phyloP scores from a whole-genome alignment of 2,888 invertebrate genomes.

The Tachina fera region DNA sequence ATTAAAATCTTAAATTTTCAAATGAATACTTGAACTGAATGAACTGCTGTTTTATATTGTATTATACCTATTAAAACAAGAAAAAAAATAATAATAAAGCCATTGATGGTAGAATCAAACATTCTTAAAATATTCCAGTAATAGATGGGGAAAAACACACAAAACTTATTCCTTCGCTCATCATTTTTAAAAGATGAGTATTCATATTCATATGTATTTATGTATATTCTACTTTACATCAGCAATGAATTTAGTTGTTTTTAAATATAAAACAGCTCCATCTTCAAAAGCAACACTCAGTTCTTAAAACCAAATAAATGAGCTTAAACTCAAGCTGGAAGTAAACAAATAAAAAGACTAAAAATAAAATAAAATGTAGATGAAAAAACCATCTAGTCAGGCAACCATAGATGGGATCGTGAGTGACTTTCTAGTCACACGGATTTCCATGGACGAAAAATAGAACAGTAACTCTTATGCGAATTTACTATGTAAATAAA shows the following conservation, averaged over 20 bases:
- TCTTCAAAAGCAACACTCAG: conserved; percentile 19
- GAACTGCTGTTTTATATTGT: no score
- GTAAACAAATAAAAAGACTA: conserved; percentile 1
- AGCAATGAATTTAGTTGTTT: background rate
- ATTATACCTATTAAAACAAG: no score
- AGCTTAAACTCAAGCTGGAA: conserved; percentile 22
- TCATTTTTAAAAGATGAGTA: background rate
- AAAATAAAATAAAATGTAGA: background rate
- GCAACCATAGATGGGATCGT: background rate
- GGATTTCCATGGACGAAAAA: background rate
- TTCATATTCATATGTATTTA: background rate
- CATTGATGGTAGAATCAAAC: conserved; percentile 14
- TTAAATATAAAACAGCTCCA: conserved; percentile 31
- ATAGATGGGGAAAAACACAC: conserved; percentile 10
- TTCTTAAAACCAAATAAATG: conserved; percentile 36
- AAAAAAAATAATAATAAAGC: background rate
- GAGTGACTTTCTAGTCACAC: background rate
- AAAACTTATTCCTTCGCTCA: background rate
- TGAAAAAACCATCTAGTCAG: background rate
- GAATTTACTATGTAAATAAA: no score
- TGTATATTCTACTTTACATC: background rate
- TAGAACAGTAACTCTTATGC: no score
- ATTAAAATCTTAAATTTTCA: no score
- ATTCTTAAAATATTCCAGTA: conserved; percentile 3
- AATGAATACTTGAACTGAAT: no score